Base-by-base conservation (phyloP, 2,113 vertebrate genomes). In the Ciconia stormi region DNA sequence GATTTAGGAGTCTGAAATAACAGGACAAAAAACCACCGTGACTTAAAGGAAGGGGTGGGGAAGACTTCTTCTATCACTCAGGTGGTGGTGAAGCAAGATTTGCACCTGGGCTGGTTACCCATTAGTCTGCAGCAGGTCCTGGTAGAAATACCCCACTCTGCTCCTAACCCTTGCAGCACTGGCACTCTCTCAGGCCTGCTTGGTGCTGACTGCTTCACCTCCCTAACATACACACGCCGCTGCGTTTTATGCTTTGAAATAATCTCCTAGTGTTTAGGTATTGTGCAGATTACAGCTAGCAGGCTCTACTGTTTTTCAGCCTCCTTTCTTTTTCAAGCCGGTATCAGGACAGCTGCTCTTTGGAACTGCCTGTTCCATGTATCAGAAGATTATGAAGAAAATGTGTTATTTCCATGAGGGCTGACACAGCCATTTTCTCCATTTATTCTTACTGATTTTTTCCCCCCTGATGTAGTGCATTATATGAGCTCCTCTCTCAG, bases 191-290 rank as follows among this genome's bases (percentile, higher is more conserved):
- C 18, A 85, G 55, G 11, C 38, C 26, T 1, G 1, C 38, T 27
- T 38, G 22, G 19, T 77, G 36, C 62, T 36, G 63, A 58, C 32
- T 44, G 40, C 69, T 69, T 72, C 10, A 9, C 30, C n/a, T 34
- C 21, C 19, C 12, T 17, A 47, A 22, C 16, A 15, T 0, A 0
- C 7, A 44, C 47, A 27, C 1, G 2, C 21, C 25, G 36, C 49
- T 87, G 52, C 7, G 1, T 84, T 69, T 72, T 34, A 9, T 17
- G 30, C 73, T 55, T 65, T 59, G 53, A 80, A 94, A 93, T 63
- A 47, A 63, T 16, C 49, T 82, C 62, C 36, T 11, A 6, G 14
- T 9, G 52, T 14, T 77, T 53, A 32, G 38, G 38, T 44, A 80
- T 36, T 55, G 25, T 59, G 58, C 50, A 85, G 81, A 49, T 96